Evolutionary conservation across 2,888 invertebrate species (phyloP).

Genomic region (Ctena decussata): DNA sequence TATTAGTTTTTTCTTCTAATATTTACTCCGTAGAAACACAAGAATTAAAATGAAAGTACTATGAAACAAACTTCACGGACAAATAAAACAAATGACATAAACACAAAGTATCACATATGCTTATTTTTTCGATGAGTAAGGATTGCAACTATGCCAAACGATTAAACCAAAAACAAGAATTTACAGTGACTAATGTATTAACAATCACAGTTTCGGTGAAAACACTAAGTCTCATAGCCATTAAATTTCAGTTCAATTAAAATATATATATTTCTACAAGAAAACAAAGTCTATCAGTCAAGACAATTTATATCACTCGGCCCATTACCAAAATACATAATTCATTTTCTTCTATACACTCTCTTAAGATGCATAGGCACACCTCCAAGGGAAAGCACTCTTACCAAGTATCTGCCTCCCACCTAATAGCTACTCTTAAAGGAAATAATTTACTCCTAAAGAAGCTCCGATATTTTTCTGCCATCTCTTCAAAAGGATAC

Average conservation of each 20-base stretch:
- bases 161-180: neutral
- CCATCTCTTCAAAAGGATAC: too few relatives aligned
- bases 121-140: neutral
- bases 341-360: too few relatives aligned
- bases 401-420: too few relatives aligned
- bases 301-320: neutral
- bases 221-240: neutral
- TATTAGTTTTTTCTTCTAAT: too few relatives aligned
- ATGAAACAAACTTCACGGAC: neutral
- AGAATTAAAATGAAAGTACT: too few relatives aligned
- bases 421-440: too few relatives aligned
- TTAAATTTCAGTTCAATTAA: neutral
- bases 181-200: neutral
- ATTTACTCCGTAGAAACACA: too few relatives aligned
- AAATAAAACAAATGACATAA: neutral
- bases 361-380: too few relatives aligned
- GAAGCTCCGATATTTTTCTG: too few relatives aligned
- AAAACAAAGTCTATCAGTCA: neutral
- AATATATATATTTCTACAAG: neutral
- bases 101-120: conserved; percentile 19
- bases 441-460: too few relatives aligned
- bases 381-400: too few relatives aligned
- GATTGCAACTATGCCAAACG: conserved; percentile 45
- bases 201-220: neutral
- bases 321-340: too few relatives aligned